Evolutionary conservation across 2,888 invertebrate genomes (phyloP).

Genomic region (Diabrotica balteata): DNA sequence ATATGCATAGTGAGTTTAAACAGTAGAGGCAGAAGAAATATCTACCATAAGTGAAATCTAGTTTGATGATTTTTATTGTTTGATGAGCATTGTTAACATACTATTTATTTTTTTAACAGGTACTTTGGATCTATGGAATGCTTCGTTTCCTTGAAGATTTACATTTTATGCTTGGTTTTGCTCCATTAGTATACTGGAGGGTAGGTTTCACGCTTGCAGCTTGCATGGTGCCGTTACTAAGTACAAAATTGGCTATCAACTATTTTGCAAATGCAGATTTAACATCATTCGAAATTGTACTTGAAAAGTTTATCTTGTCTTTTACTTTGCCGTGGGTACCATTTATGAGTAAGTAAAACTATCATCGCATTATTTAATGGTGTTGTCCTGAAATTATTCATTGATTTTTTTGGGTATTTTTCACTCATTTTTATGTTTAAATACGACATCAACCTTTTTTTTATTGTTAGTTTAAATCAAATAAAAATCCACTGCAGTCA

Average conservation of each 20-base stretch:
- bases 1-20: no score
- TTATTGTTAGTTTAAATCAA: no score
- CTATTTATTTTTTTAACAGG: not conserved
- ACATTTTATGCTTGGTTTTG: slow-evolving; percentile 32
- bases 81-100: no score
- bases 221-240: slow-evolving; percentile 23
- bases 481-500: no score
- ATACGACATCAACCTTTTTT: no score
- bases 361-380: not conserved
- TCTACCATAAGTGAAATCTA: no score
- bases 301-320: slow-evolving; percentile 23
- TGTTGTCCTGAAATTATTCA: no score
- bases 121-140: slow-evolving; percentile 26
- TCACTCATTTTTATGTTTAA: no score
- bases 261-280: slow-evolving; percentile 23
- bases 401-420: no score
- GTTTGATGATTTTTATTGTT: no score
- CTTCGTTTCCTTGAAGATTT: slow-evolving; percentile 27
- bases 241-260: slow-evolving; percentile 18
- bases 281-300: slow-evolving; percentile 12
- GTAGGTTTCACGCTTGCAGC: slow-evolving; percentile 18
- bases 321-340: slow-evolving; percentile 30
- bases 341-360: slow-evolving; percentile 24
- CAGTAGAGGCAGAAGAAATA: no score
- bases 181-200: slow-evolving; percentile 22